These are phyloP conservation scores for Mylabris sibirica DNA, from an alignment of 2,888 invertebrate species.

Conservation along the genomic window DNA sequence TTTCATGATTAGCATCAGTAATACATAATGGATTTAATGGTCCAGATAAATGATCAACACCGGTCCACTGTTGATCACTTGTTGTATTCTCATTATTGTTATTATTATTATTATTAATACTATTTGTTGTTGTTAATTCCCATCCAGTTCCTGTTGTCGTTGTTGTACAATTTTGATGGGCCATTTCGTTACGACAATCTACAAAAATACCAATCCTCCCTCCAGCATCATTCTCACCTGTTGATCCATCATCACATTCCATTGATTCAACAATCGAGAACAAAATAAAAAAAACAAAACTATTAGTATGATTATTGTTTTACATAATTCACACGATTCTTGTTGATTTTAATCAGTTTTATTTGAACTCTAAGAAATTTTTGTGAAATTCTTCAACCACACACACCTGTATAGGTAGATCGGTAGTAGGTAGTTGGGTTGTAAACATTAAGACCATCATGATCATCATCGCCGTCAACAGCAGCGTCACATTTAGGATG, in stretches of 20 bases:
- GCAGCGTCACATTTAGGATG: constrained; percentile 33
- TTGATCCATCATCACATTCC: constrained; percentile 33
- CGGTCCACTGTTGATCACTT: constrained; percentile 59
- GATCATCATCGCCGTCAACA: constrained; percentile 27
- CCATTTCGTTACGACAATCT: constrained; percentile 43
- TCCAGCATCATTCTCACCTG: constrained; percentile 29
- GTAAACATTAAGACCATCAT: constrained; percentile 11
- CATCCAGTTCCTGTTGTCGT: constrained; percentile 42
- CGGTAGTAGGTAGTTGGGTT: neutral
- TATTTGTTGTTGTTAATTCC: constrained; percentile 53
- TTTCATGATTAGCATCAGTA: constrained; percentile 82
- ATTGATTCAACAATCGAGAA: constrained; percentile 6
- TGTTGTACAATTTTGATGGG: constrained; percentile 50
- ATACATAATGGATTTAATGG: constrained; percentile 72
- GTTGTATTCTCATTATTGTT: constrained; percentile 25
- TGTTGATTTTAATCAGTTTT: neutral
- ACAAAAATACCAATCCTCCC: constrained; percentile 31
- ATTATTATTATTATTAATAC: constrained; percentile 41
- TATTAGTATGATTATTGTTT: neutral
- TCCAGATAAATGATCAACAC: constrained; percentile 68
- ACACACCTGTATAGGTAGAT: constrained; percentile 25
- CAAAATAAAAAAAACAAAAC: neutral
- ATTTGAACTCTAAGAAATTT: neutral
- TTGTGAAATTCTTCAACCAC: constrained; percentile 15
- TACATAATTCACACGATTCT: neutral